Evolutionary conservation across 2,888 invertebrate genomes (phyloP).

Genomic region (Eupeodes latifasciatus): DNA sequence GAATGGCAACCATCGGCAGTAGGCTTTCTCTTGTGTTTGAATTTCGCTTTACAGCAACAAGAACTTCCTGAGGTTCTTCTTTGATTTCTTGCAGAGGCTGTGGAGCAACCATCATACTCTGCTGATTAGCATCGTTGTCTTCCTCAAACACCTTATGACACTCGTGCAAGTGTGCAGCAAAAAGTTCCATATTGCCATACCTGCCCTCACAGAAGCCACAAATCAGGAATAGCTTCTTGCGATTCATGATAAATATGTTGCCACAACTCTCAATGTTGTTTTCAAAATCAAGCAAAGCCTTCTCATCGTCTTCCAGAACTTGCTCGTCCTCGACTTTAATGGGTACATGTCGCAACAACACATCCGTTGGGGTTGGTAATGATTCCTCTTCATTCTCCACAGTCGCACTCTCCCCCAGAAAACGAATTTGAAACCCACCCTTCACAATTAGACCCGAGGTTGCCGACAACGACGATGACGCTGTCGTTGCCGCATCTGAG

Average conservation of each 20-base stretch:
- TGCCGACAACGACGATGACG: constrained; percentile 31
- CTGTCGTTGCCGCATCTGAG: constrained; percentile 59
- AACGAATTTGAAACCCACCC: constrained; percentile 70
- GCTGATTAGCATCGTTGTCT: constrained; percentile 19
- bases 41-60: constrained; percentile 1
- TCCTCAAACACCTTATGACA: constrained; percentile 78
- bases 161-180: constrained; percentile 79
- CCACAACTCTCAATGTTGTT: constrained; percentile 79
- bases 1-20: constrained; percentile 77
- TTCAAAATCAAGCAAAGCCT: constrained; percentile 40
- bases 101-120: background rate
- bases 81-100: constrained; percentile 5
- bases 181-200: constrained; percentile 78
- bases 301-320: constrained; percentile 32
- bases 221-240: constrained; percentile 77
- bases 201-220: constrained; percentile 80
- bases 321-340: constrained; percentile 60
- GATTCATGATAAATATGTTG: constrained; percentile 79
- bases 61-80: constrained; percentile 49
- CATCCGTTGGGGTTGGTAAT: constrained; percentile 54
- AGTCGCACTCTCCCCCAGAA: constrained; percentile 56
- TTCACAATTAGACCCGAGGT: constrained; percentile 47
- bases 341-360: constrained; percentile 65
- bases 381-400: constrained; percentile 9
- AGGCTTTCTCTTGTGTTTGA: constrained; percentile 74